Evolutionary conservation across 2,888 invertebrate genomes (phyloP), one percentile per base, ranked within the genome.

Genomic region (Rhimphoctona megacephalus): DNA sequence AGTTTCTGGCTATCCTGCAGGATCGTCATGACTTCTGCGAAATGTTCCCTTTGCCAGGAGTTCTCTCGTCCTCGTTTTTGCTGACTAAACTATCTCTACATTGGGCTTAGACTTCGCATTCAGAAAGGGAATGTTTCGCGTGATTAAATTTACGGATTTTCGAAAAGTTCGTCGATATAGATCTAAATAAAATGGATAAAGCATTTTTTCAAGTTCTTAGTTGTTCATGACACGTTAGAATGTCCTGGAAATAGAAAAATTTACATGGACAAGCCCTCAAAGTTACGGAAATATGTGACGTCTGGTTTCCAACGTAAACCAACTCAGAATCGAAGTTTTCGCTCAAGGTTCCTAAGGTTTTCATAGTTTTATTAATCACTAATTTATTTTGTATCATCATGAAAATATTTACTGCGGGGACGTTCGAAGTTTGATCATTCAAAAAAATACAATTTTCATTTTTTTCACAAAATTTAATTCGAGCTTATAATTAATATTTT

Each of bases 261-360:
- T 2, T 17, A 25, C 17, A 11, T 36, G 22, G 14, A 70, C 7
- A 25, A 49, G 11, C 8, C 49, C 22, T 7, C 17, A 52, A 33
- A 52, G 9, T 33, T 33, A 33, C 8, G 30, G 52, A 5, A 30
- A 64, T 8, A 43, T 36, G 25, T 64, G 17, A 46, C 39, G 30
- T 64, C 64, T 19, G n/a, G 22, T 54, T 72, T 54, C 11, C n/a
- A 57, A 49, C 54, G 54, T 49, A 17, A 61, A 77, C 19, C 52
- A 72, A 73, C 52, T 22, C 43, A 54, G 66, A 54, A 78, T 72
- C 43, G 36, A 39, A 43, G 22, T 43, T 64, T 76, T 22, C 30
- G 25, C 25, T 49, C 70, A 19, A 30, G 49, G 49, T 30, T 14
- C 46, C 17, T 17, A 1, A 17, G 17, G 46, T 2, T 46, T 46